Evolutionary conservation across 2,113 vertebrate genomes (phyloP).

Genomic region (Steatornis caripensis): DNA sequence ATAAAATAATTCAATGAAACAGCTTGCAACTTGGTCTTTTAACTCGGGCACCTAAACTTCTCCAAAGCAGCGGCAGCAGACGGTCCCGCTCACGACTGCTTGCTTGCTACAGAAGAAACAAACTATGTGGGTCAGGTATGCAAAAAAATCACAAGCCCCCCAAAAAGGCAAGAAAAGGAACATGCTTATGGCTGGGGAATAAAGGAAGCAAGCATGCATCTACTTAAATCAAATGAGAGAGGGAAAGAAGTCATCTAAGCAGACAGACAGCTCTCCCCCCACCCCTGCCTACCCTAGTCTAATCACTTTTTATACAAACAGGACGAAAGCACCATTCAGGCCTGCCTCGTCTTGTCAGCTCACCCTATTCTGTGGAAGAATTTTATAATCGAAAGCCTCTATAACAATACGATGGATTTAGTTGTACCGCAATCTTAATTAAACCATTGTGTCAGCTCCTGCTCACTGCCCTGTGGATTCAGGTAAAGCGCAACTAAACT

Average conservation of each 20-base stretch:
- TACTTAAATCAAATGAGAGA: not conserved
- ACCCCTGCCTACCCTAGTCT: not conserved
- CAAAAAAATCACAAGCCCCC: not conserved
- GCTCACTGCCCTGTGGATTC: not conserved
- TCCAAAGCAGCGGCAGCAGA: not conserved
- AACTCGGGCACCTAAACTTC: not conserved
- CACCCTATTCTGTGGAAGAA: not conserved
- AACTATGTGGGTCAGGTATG: not conserved
- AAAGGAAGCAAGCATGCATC: not conserved
- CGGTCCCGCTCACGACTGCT: not conserved
- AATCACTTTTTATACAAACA: not conserved
- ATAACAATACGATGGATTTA: not conserved
- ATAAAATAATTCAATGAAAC: not conserved
- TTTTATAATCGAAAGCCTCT: not conserved
- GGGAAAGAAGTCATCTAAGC: not conserved
- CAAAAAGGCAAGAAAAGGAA: not conserved
- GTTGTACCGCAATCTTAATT: conserved; percentile 17
- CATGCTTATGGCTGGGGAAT: not conserved
- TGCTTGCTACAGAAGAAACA: not conserved
- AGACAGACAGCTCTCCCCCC: not conserved
- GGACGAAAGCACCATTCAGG: not conserved
- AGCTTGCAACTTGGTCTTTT: not conserved
- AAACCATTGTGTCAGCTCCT: not conserved
- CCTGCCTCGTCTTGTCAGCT: not conserved
- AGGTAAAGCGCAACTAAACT: conserved; percentile 15